These are phyloP conservation scores for Nerophis ophidion DNA, from an alignment of 2,113 vertebrate genomes.

Conservation along the genomic window DNA sequence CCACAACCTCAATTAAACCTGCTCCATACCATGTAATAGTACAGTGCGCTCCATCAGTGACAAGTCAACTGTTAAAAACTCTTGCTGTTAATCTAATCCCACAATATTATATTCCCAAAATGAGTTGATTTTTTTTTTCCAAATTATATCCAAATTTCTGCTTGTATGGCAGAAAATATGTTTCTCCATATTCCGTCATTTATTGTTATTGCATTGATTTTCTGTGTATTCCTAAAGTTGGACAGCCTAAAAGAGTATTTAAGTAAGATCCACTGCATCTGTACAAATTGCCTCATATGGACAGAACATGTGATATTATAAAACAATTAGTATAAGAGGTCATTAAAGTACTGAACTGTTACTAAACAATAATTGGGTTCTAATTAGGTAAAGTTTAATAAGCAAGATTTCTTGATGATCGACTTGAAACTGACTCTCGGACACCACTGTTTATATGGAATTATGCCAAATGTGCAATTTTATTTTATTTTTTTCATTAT, in stretches of 20 bases:
- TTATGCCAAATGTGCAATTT: constrained; percentile 22
- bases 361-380: no score
- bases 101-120: neutral
- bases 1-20: constrained; percentile 31
- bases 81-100: constrained; percentile 10
- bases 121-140: neutral
- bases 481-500: constrained; percentile 14
- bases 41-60: constrained; percentile 42
- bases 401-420: constrained; percentile 53
- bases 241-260: no score
- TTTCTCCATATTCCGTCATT: no score
- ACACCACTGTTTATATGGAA: constrained; percentile 25
- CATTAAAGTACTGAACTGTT: neutral
- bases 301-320: neutral
- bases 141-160: no score
- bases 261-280: no score
- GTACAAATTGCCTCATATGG: no score
- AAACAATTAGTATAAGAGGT: neutral
- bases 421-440: constrained; percentile 23
- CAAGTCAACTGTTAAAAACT: constrained; percentile 60
- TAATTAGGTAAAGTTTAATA: neutral
- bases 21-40: constrained; percentile 1
- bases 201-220: no score
- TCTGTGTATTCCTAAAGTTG: no score
- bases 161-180: no score